Conservation (phyloP, 2,888 invertebrate species). For the Smittia aterrima region DNA sequence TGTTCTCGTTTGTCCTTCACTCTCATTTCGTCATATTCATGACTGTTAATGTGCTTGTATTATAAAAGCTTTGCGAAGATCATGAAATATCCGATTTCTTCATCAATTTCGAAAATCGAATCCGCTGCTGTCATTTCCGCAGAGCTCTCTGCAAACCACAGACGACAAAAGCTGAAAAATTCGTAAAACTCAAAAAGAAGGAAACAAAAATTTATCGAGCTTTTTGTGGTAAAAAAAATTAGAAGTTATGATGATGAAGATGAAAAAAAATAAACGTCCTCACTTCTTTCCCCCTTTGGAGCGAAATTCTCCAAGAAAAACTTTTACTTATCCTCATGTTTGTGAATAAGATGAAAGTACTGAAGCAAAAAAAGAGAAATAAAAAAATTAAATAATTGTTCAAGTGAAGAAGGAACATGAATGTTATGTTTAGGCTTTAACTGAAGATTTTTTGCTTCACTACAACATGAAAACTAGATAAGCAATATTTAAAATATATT, state of each 20-base stretch:
- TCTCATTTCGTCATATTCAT: not conserved
- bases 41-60: slow-evolving; percentile 2
- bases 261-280: too few relatives aligned
- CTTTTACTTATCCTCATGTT: not conserved
- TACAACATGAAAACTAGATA: not conserved
- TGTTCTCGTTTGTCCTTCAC: too few relatives aligned
- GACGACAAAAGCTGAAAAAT: too few relatives aligned
- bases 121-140: too few relatives aligned
- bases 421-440: not conserved
- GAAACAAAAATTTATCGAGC: slow-evolving; percentile 35
- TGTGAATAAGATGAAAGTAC: not conserved
- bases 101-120: too few relatives aligned
- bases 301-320: too few relatives aligned
- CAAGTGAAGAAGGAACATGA: not conserved
- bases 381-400: too few relatives aligned
- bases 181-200: not conserved
- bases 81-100: too few relatives aligned
- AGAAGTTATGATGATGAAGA: slow-evolving; percentile 16
- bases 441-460: slow-evolving; percentile 1
- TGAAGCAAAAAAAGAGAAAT: not conserved
- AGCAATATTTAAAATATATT: not conserved
- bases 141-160: too few relatives aligned
- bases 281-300: too few relatives aligned
- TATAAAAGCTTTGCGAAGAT: not conserved
- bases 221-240: slow-evolving; percentile 22